A percentile compares a stretch with the other conserved stretches of the same genome.
These are phyloP conservation scores for Ceratoteleas bidentatus DNA, from an alignment of 1,140 invertebrate species.

Conservation along the genomic window DNA sequence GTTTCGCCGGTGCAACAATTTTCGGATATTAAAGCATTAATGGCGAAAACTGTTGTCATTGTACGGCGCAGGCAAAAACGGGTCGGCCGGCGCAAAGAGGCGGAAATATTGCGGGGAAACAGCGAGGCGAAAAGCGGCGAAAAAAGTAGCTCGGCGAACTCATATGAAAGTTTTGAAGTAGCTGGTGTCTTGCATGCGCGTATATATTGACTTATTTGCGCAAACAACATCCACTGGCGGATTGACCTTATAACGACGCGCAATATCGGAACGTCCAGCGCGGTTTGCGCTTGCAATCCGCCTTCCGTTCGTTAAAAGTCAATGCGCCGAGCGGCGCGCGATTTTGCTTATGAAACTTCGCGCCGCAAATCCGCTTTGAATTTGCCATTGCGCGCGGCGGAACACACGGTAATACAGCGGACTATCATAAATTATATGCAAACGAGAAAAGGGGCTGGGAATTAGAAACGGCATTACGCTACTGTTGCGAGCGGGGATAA, in stretches of 20 bases:
- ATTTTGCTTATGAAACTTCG: slow-evolving; percentile 58
- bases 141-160: slow-evolving; percentile 50
- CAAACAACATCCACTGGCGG: slow-evolving; percentile 60
- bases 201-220: slow-evolving; percentile 62
- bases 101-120: slow-evolving; percentile 1
- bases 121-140: slow-evolving; percentile 12
- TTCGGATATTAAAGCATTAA: slow-evolving; percentile 16
- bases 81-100: too few species aligned
- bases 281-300: slow-evolving; percentile 36
- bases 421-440: slow-evolving; percentile 49
- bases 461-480: slow-evolving; percentile 43
- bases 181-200: slow-evolving; percentile 51
- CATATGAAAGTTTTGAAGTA: slow-evolving; percentile 62
- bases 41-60: slow-evolving; percentile 36
- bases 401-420: slow-evolving; percentile 43
- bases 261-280: slow-evolving; percentile 56
- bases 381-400: slow-evolving; percentile 28
- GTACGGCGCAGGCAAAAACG: slow-evolving; percentile 15
- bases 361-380: slow-evolving; percentile 49
- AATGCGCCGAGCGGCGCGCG: slow-evolving; percentile 31
- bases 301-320: slow-evolving; percentile 59
- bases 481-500: slow-evolving; percentile 26
- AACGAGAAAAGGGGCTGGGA: slow-evolving; percentile 18
- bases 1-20: background rate
- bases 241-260: slow-evolving; percentile 60